Conservation (phyloP, 2,113 vertebrate species). For the Lonchura striata region DNA sequence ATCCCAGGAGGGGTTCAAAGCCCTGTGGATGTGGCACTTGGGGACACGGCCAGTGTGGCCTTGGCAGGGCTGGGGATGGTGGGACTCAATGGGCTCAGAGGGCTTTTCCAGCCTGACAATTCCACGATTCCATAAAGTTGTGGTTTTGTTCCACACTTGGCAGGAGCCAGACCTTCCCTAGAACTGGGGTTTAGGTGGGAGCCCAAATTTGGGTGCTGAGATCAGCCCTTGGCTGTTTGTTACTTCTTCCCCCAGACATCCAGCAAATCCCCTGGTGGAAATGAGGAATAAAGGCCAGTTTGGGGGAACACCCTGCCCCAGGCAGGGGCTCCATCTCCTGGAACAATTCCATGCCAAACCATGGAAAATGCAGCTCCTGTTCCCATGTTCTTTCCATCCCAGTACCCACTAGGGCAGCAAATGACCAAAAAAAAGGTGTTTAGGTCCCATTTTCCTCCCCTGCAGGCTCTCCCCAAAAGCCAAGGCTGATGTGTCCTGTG, state of each 20-base stretch:
- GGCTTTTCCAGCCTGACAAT: neutral
- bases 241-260: neutral
- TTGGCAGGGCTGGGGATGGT: neutral
- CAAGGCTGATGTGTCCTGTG: constrained; percentile 71
- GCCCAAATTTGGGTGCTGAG: rapidly evolving
- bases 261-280: rapidly evolving
- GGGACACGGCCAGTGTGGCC: neutral
- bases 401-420: neutral
- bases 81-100: rapidly evolving
- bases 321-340: neutral
- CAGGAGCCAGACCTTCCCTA: neutral
- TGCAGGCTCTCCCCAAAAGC: constrained; percentile 57
- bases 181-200: neutral
- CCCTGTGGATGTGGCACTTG: neutral
- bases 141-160: neutral
- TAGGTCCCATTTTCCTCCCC: constrained; percentile 61
- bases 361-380: neutral
- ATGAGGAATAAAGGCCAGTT: rapidly evolving
- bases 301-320: neutral
- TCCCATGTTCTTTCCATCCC: constrained; percentile 12
- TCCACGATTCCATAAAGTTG: neutral
- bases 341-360: neutral
- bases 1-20: neutral
- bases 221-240: neutral
- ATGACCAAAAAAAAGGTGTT: neutral